phyloP scores from a whole-genome alignment of 2,797 vertebrate genomes.

The Sebastolobus alascanus region DNA sequence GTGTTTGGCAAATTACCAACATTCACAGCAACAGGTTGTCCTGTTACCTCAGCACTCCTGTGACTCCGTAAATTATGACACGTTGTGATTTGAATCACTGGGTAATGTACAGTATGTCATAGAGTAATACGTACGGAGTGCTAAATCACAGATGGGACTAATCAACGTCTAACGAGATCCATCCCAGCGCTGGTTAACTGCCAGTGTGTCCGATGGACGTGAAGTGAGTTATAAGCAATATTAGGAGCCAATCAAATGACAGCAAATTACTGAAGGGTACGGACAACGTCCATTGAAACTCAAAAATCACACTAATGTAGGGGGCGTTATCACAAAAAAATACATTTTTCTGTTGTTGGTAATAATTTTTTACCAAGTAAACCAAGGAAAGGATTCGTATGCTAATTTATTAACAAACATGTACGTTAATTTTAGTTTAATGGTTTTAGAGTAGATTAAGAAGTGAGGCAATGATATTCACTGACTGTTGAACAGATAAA shows the following conservation, averaged over 20 bases:
- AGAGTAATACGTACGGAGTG: not conserved
- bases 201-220: not conserved
- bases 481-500: no score
- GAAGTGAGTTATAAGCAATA: not conserved
- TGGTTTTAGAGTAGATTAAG: not conserved
- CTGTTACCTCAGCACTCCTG: no score
- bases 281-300: not conserved
- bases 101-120: not conserved
- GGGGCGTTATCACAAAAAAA: not conserved
- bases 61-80: no score
- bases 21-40: no score
- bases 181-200: not conserved
- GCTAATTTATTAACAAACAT: not conserved
- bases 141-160: not conserved
- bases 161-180: not conserved
- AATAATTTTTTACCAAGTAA: not conserved
- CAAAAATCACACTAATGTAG: not conserved
- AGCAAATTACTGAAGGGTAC: not conserved
- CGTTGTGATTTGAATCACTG: not conserved
- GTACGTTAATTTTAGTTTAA: not conserved
- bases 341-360: not conserved
- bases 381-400: not conserved
- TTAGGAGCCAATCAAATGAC: not conserved
- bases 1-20: not conserved
- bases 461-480: not conserved